A percentile compares a stretch with the other conserved stretches of the same genome.
These are phyloP conservation scores for Eupithecia insigniata DNA, from an alignment of 2,888 invertebrate species.

Conservation along the genomic window DNA sequence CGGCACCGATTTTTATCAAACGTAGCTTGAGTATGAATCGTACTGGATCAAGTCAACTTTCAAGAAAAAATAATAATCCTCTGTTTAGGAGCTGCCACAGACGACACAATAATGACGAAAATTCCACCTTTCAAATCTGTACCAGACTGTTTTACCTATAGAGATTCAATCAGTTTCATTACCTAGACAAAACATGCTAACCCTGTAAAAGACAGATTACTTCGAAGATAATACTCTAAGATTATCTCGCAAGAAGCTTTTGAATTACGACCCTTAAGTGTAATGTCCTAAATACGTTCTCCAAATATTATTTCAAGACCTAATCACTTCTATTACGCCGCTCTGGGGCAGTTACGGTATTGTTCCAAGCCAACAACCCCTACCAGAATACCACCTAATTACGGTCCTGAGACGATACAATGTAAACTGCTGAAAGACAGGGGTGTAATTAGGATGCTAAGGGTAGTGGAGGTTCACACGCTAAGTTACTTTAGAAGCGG, in stretches of 20 bases:
- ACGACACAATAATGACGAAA: neutral
- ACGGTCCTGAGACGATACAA: slow-evolving; percentile 39
- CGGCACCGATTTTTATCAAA: neutral
- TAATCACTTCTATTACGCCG: slow-evolving; percentile 22
- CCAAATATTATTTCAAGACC: slow-evolving; percentile 31
- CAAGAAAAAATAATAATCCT: neutral
- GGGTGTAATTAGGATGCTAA: slow-evolving; percentile 12
- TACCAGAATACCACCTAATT: slow-evolving; percentile 42
- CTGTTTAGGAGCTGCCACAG: neutral
- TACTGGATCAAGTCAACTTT: neutral
- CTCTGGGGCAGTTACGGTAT: slow-evolving; percentile 17
- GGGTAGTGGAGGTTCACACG: neutral
- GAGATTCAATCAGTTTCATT: neutral
- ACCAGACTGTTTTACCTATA: neutral
- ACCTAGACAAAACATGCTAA: neutral
- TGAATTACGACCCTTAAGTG: slow-evolving; percentile 2
- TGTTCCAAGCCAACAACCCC: slow-evolving; percentile 36
- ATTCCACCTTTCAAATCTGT: neutral
- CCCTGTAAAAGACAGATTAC: neutral
- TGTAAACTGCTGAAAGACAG: slow-evolving; percentile 34
- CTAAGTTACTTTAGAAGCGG: neutral
- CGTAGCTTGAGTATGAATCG: no score
- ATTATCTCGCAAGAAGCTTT: slow-evolving; percentile 2
- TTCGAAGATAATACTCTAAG: neutral
- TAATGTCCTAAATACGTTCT: slow-evolving; percentile 8